Evolutionary conservation across 2,113 vertebrate genomes (phyloP).

Genomic region (Enhydra lutris): DNA sequence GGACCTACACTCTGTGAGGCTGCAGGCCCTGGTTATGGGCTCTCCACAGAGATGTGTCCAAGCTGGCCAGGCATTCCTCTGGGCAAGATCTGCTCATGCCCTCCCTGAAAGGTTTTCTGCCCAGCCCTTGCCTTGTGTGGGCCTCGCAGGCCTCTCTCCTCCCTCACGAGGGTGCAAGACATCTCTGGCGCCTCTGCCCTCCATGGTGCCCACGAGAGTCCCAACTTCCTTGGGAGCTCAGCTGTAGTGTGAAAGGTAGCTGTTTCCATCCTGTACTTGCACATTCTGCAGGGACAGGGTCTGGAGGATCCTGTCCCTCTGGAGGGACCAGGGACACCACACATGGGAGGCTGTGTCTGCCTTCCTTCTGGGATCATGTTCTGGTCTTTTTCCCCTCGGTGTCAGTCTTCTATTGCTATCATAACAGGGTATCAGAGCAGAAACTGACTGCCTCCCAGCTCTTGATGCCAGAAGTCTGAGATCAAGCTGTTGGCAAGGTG

Average conservation of each 20-base stretch:
- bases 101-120: neutral
- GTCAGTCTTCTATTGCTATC: too few relatives aligned
- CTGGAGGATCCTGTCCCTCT: neutral
- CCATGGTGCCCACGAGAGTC: neutral
- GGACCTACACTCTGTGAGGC: neutral
- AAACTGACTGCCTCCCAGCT: rapidly evolving
- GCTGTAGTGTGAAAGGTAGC: neutral
- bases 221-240: neutral
- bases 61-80: neutral
- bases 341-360: neutral
- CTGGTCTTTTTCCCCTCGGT: neutral
- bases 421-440: too few relatives aligned
- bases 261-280: neutral
- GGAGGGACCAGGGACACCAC: too few relatives aligned
- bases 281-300: neutral
- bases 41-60: neutral
- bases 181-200: neutral
- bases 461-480: neutral
- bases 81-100: rapidly evolving
- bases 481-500: neutral
- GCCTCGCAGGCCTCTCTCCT: neutral
- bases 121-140: neutral
- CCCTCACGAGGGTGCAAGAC: neutral
- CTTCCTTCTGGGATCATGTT: rapidly evolving
- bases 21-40: neutral